Conservation (phyloP, 2,888 invertebrate genomes). For the Ceriagrion tenellum region DNA sequence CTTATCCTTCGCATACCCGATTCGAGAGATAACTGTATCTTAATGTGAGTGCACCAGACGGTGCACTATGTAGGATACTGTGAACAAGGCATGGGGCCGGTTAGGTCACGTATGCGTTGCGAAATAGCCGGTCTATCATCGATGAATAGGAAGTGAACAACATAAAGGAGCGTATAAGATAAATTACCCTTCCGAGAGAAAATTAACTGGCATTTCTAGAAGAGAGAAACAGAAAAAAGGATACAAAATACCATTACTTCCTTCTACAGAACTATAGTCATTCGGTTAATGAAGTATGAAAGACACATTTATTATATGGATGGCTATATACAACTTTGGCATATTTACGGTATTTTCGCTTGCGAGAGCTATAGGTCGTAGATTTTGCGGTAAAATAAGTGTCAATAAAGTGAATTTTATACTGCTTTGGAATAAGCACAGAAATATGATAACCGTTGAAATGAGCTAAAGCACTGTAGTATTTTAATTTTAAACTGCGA, state of each 20-base stretch:
- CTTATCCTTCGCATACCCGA: neutral
- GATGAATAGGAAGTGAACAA: neutral
- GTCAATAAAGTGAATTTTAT: neutral
- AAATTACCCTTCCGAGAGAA: neutral
- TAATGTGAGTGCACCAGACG: neutral
- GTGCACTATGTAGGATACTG: neutral
- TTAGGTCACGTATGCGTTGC: slow-evolving; percentile 6
- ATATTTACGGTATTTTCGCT: neutral
- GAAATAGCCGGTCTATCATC: slow-evolving; percentile 1
- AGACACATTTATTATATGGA: neutral
- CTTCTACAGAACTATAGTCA: neutral
- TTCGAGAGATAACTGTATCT: slow-evolving; percentile 30
- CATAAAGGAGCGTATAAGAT: neutral
- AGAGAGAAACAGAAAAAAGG: neutral
- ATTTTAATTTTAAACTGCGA: too few species aligned
- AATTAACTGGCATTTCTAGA: neutral
- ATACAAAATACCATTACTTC: neutral
- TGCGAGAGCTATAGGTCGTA: neutral
- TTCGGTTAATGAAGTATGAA: neutral
- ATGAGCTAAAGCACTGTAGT: neutral
- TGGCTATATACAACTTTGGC: neutral
- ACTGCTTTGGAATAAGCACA: neutral
- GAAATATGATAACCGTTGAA: neutral
- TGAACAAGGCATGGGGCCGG: neutral
- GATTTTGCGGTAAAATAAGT: neutral